Conservation (phyloP, 2,113 vertebrate genomes). For the Glaucomys volans region DNA sequence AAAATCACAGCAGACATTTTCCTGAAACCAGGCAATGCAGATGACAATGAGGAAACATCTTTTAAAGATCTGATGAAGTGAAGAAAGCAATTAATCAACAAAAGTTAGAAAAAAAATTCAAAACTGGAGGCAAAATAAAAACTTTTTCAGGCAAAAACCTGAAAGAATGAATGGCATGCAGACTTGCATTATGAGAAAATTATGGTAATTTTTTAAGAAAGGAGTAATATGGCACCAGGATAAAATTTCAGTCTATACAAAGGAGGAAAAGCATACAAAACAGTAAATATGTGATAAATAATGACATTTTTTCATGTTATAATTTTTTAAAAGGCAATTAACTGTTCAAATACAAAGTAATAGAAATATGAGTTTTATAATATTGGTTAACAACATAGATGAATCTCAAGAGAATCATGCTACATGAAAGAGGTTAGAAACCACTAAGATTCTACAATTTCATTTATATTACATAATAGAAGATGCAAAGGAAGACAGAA, state of each 20-base stretch:
- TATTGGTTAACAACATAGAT: not conserved
- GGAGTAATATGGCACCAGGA: not conserved
- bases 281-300: not conserved
- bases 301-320: not conserved
- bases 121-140: not conserved
- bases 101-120: not conserved
- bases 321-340: not conserved
- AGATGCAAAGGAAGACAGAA: not conserved
- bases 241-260: not conserved
- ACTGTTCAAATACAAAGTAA: not conserved
- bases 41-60: not conserved
- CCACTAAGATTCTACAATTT: not conserved
- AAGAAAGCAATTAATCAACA: not conserved
- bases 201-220: not conserved
- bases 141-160: not conserved
- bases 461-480: not conserved
- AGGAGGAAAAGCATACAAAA: not conserved
- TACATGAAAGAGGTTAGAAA: not conserved
- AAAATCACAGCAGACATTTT: not conserved
- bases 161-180: not conserved
- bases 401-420: not conserved
- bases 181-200: not conserved
- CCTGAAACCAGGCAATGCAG: not conserved
- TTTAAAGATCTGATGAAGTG: not conserved
- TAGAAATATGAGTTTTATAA: not conserved